phyloP scores from a whole-genome alignment of 1,140 invertebrate genomes.

The Drosophila carrolli region DNA sequence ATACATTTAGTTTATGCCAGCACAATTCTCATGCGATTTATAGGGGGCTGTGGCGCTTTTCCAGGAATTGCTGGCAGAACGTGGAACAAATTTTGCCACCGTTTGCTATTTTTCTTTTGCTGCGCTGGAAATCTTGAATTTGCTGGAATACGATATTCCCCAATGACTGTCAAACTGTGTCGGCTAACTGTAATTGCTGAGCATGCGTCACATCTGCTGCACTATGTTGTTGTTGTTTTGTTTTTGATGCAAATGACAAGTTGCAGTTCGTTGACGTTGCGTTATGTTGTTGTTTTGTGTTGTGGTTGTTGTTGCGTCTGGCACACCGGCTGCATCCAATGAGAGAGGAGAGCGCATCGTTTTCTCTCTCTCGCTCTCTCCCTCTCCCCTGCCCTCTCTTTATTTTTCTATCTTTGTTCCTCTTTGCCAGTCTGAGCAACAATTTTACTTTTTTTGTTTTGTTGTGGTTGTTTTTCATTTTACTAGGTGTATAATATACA shows the following conservation, averaged over 20 bases:
- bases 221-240: neutral
- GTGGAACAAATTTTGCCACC: constrained; percentile 30
- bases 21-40: constrained; percentile 27
- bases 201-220: constrained; percentile 45
- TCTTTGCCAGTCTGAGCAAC: constrained; percentile 24
- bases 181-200: constrained; percentile 41
- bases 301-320: constrained; percentile 14
- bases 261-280: constrained; percentile 51
- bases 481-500: neutral
- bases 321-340: constrained; percentile 39
- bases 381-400: neutral
- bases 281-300: constrained; percentile 11
- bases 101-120: constrained; percentile 31
- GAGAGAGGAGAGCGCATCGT: constrained; percentile 17
- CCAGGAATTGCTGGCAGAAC: constrained; percentile 26
- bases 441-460: constrained; percentile 22
- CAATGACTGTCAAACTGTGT: constrained; percentile 21
- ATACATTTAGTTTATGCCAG: constrained; percentile 7
- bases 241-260: constrained; percentile 45
- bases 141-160: constrained; percentile 28
- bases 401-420: neutral
- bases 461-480: constrained; percentile 6
- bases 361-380: constrained; percentile 6
- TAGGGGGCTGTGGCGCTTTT: constrained; percentile 26
- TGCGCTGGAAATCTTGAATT: constrained; percentile 14